Conservation (phyloP, 2,888 invertebrate genomes). For the Tachystola acroxantha region DNA sequence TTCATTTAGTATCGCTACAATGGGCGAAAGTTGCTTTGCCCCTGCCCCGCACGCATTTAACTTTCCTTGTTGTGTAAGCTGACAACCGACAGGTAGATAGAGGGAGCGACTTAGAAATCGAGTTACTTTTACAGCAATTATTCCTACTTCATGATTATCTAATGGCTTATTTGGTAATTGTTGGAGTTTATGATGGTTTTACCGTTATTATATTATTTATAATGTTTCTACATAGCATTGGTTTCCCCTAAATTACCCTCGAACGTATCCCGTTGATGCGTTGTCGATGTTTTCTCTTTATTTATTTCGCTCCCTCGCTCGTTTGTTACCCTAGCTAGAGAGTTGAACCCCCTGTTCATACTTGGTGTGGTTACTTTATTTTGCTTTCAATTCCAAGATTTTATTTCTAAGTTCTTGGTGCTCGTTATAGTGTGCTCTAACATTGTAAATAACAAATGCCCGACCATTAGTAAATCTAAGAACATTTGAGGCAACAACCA, state of each 20-base stretch:
- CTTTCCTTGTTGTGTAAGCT: conserved; percentile 77
- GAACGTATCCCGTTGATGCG: conserved; percentile 44
- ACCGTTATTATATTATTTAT: conserved; percentile 18
- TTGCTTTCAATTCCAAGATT: conserved; percentile 19
- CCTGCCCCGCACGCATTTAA: conserved; percentile 55
- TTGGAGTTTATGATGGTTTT: conserved; percentile 25
- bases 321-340: conserved; percentile 48
- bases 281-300: conserved; percentile 57
- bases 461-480: too few relatives aligned
- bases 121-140: conserved; percentile 55
- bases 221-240: conserved; percentile 12
- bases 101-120: conserved; percentile 71
- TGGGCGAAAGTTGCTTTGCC: conserved; percentile 69
- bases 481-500: not conserved
- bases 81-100: conserved; percentile 55
- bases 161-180: conserved; percentile 29
- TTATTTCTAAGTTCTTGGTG: not conserved
- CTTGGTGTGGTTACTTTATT: conserved; percentile 23
- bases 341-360: conserved; percentile 40
- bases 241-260: conserved; percentile 33
- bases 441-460: too few relatives aligned
- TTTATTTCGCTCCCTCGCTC: conserved; percentile 58
- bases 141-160: conserved; percentile 36
- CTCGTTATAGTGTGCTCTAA: not conserved
- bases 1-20: conserved; percentile 46